Conservation (phyloP, 2,113 vertebrate species). For the Pica pica region DNA sequence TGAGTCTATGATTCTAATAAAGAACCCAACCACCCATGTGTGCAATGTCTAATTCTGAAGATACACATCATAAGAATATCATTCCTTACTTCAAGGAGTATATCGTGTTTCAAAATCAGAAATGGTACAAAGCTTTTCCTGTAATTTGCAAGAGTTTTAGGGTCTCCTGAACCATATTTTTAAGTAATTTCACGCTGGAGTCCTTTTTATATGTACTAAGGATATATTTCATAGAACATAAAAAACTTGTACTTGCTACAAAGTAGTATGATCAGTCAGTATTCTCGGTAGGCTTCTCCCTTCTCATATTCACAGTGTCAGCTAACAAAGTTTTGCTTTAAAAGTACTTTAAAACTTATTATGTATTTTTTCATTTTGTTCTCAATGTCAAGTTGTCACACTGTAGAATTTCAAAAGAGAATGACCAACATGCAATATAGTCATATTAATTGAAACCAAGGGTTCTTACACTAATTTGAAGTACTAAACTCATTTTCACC, state of each 20-base stretch:
- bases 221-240: not conserved
- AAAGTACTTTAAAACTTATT: not conserved
- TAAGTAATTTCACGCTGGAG: not conserved
- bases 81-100: not conserved
- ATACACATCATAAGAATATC: not conserved
- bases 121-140: not conserved
- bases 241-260: not conserved
- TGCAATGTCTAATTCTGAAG: not conserved
- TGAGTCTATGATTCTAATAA: not conserved
- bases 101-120: not conserved
- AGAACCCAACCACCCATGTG: not conserved
- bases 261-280: not conserved
- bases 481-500: not conserved
- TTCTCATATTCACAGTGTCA: not conserved
- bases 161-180: not conserved
- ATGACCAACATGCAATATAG: not conserved
- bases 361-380: not conserved
- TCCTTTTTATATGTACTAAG: not conserved
- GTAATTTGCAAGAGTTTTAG: not conserved
- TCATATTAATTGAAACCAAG: not conserved
- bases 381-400: not conserved
- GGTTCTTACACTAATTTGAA: not conserved
- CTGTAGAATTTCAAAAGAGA: not conserved
- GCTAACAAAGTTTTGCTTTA: not conserved
- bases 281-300: not conserved